Conservation (phyloP, 1,140 invertebrate genomes). For the Coptotermes formosanus region DNA sequence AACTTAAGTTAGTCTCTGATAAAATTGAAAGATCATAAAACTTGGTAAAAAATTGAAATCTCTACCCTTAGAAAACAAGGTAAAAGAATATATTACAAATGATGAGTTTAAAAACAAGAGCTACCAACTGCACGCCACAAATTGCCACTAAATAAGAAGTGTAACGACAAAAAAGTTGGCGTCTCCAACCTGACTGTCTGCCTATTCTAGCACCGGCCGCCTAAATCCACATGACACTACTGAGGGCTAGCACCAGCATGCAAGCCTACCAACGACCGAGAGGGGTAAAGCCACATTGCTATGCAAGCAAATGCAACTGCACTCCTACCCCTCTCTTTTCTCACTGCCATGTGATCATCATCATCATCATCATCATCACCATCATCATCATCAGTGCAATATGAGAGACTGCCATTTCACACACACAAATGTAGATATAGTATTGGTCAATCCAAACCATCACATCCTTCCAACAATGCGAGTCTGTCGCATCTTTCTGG, state of each 20-base stretch:
- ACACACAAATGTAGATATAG: not conserved
- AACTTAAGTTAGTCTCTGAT: no score
- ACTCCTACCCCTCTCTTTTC: slow-evolving; percentile 12
- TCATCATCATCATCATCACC: not conserved
- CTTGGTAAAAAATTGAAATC: no score
- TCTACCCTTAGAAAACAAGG: not conserved
- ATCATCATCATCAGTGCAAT: not conserved
- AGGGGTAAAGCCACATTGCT: slow-evolving; percentile 10
- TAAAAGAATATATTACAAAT: not conserved
- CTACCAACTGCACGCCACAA: not conserved
- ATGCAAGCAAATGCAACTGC: not conserved
- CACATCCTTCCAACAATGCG: not conserved
- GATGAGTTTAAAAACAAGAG: not conserved
- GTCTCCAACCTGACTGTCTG: not conserved
- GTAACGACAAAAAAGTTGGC: not conserved
- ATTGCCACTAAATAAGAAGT: not conserved
- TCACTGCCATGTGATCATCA: not conserved
- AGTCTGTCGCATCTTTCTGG: not conserved
- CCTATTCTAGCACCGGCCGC: not conserved
- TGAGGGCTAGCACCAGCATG: not conserved
- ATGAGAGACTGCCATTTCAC: slow-evolving; percentile 3
- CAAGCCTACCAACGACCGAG: not conserved
- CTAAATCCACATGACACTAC: slow-evolving; percentile 9
- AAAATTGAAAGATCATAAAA: no score
- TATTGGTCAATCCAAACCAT: slow-evolving; percentile 16